Conservation (phyloP, 2,797 vertebrate species). For the Dendrocincla fuliginosa region DNA sequence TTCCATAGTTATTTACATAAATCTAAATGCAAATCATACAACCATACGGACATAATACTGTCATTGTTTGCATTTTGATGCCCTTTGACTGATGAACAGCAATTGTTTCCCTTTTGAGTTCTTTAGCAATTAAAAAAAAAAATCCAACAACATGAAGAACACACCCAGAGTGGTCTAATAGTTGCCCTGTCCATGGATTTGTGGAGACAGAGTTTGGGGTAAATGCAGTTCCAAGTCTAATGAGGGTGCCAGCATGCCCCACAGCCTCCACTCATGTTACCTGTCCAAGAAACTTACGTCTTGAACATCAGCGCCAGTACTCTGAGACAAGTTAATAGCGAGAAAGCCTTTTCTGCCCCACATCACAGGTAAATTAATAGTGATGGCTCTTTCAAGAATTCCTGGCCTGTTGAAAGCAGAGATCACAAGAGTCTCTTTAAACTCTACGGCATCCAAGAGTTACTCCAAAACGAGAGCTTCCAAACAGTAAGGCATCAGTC, state of each 20-base stretch:
- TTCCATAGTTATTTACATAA: conserved; percentile 43
- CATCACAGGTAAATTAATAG: not conserved
- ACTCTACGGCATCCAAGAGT: not conserved
- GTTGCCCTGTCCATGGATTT: not conserved
- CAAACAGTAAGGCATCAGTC: not conserved
- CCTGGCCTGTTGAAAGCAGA: not conserved
- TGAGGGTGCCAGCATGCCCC: not conserved
- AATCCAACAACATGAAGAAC: not conserved
- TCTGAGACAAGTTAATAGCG: not conserved
- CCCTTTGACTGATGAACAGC: not conserved
- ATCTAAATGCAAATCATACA: conserved; percentile 56
- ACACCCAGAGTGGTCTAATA: not conserved
- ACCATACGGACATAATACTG: conserved; percentile 16
- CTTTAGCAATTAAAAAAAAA: not conserved
- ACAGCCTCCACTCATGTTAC: not conserved
- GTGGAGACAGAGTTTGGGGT: not conserved
- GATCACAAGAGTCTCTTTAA: not conserved
- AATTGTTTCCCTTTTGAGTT: not conserved
- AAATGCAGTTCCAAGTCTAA: not conserved
- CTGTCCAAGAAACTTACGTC: not conserved
- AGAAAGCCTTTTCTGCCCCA: not conserved
- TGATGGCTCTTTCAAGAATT: not conserved
- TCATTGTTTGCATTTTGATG: conserved; percentile 41
- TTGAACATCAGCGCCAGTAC: not conserved
- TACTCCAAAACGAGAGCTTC: not conserved